Percentiles rank a stretch among this genome's conserved stretches.
Evolutionary conservation across 2,797 vertebrate species (phyloP).

Genomic region (Sebastes matsubarae): DNA sequence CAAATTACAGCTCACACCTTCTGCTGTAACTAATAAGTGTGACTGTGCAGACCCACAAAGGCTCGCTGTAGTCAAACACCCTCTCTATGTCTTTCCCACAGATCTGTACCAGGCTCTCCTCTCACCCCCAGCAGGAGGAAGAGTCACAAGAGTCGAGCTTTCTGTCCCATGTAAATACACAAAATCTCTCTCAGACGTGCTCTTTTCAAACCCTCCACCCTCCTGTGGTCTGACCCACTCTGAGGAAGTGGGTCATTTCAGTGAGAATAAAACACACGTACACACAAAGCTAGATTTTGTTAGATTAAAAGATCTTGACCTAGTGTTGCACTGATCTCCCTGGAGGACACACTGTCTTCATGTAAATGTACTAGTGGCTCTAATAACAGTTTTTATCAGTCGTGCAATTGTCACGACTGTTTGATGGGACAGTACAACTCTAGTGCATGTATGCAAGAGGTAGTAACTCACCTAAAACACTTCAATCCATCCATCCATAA

Average conservation of each 20-base stretch:
- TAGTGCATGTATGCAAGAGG: not conserved
- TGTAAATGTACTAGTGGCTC: not conserved
- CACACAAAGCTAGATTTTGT: conserved; percentile 2
- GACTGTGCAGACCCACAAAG: conserved; percentile 10
- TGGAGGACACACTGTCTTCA: not conserved
- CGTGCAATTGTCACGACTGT: not conserved
- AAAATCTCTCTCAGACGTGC: conserved; percentile 12
- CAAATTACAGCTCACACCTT: not conserved
- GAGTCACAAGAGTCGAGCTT: conserved; percentile 11
- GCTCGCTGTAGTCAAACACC: not conserved
- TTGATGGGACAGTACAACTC: not conserved
- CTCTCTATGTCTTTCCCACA: conserved; percentile 16
- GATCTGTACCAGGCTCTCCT: conserved; percentile 11
- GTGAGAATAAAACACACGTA: not conserved
- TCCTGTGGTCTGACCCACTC: not conserved
- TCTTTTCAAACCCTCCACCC: conserved; percentile 12
- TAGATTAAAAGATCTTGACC: conserved; percentile 12
- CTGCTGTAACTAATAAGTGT: conserved; percentile 5
- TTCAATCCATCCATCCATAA: not conserved
- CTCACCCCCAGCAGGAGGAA: not conserved
- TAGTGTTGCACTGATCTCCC: conserved; percentile 1
- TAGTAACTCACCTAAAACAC: not conserved
- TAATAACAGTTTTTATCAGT: not conserved
- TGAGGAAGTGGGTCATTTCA: conserved; percentile 46
- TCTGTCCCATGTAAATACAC: conserved; percentile 18